A percentile compares a stretch with the other conserved stretches of the same genome.
phyloP scores from a whole-genome alignment of 2,113 vertebrate species.

The Brevimyrus niger region DNA sequence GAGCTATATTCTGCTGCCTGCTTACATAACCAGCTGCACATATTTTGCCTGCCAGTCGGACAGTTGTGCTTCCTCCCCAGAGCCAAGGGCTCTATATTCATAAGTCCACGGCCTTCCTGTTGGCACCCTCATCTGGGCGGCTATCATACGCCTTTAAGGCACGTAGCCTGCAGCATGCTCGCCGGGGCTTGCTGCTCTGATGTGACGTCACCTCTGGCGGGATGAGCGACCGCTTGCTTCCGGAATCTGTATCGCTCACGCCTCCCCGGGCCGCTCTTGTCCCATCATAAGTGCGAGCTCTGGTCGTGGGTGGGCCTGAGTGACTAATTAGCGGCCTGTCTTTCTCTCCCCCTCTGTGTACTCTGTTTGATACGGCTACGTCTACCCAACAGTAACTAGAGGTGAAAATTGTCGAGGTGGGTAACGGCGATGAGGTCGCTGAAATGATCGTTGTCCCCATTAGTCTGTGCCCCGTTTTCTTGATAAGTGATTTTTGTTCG shows the following conservation, averaged over 20 bases:
- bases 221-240: neutral
- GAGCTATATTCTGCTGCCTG: neutral
- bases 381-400: slow-evolving; percentile 63
- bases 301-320: neutral
- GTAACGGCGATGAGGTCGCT: slow-evolving; percentile 42
- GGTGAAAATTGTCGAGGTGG: slow-evolving; percentile 67
- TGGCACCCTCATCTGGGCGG: neutral
- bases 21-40: neutral
- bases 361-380: slow-evolving; percentile 41
- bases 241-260: neutral
- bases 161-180: neutral
- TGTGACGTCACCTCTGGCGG: neutral
- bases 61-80: neutral
- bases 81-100: slow-evolving; percentile 3
- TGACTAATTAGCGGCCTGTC: slow-evolving; percentile 24
- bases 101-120: neutral
- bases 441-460: slow-evolving; percentile 38
- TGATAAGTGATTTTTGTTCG: slow-evolving; percentile 38
- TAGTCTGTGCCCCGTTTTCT: slow-evolving; percentile 39
- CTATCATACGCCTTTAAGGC: neutral
- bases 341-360: slow-evolving; percentile 27
- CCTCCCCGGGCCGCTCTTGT: neutral
- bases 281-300: neutral
- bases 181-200: neutral
- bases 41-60: neutral